phyloP scores from a whole-genome alignment of 2,797 vertebrate species.

The Vespertilio murinus region DNA sequence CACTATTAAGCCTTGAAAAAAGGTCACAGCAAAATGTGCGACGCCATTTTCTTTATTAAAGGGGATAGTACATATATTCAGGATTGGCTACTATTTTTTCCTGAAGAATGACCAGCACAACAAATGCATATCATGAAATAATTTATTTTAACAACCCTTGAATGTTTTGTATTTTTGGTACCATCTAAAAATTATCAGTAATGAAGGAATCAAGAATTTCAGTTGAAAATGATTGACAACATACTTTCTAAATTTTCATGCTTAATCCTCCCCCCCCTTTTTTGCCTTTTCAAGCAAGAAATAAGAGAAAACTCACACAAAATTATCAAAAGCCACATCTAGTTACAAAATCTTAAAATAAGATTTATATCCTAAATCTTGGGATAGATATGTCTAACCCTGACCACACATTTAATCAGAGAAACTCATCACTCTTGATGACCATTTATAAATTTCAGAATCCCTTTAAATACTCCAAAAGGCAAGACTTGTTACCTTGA shows the following conservation, averaged over 20 bases:
- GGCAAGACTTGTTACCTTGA: background rate
- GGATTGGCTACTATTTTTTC: background rate
- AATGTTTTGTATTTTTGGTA: background rate
- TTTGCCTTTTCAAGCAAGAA: constrained; percentile 43
- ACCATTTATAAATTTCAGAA: background rate
- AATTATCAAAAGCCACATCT: background rate
- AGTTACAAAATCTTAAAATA: constrained; percentile 30
- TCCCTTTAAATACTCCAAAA: background rate
- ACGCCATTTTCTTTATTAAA: background rate
- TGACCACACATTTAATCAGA: background rate
- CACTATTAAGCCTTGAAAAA: background rate
- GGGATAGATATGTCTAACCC: background rate
- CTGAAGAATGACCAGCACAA: background rate
- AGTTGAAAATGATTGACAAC: background rate
- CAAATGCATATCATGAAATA: background rate
- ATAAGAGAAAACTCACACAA: background rate
- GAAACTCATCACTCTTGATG: background rate
- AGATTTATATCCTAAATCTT: background rate
- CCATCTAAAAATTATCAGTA: constrained; percentile 3
- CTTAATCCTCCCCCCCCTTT: background rate
- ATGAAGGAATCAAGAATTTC: background rate
- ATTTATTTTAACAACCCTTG: background rate
- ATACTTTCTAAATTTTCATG: background rate
- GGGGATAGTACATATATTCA: background rate
- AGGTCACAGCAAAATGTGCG: background rate